Conservation (phyloP, 1,140 invertebrate species). For the Orius insidiosus region DNA sequence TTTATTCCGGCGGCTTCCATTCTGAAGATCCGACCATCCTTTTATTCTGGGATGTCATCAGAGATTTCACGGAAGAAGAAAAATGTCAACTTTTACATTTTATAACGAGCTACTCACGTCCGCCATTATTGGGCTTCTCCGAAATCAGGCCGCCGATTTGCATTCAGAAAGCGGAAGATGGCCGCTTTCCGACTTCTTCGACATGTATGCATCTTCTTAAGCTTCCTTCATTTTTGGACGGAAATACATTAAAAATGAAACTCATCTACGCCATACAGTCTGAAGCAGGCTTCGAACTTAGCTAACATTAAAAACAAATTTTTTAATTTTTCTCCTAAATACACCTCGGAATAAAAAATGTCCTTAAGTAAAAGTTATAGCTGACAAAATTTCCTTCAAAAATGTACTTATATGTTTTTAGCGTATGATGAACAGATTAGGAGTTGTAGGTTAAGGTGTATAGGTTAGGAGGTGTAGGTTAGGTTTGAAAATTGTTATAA, state of each 20-base stretch:
- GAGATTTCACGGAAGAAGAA: conserved; percentile 67
- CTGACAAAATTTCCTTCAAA: no score
- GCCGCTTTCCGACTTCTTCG: conserved; percentile 81
- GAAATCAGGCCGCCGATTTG: conserved; percentile 77
- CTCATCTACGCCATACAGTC: conserved; percentile 87
- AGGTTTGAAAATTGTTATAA: no score
- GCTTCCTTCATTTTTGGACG: conserved; percentile 73
- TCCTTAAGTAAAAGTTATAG: no score
- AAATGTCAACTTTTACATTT: conserved; percentile 82
- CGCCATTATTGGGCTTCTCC: conserved; percentile 65
- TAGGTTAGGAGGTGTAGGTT: no score
- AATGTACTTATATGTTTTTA: no score
- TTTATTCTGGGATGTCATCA: conserved; percentile 72
- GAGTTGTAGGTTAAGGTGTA: no score
- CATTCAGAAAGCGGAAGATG: conserved; percentile 81
- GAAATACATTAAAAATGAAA: conserved; percentile 62
- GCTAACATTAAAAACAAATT: conserved; percentile 33
- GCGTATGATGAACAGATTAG: no score
- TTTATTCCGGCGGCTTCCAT: conserved; percentile 69
- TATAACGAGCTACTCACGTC: conserved; percentile 89
- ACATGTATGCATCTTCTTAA: conserved; percentile 97
- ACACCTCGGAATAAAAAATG: no score
- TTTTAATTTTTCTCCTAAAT: no score
- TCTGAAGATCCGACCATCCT: conserved; percentile 58
- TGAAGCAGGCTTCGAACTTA: conserved; percentile 89